A percentile compares a stretch with the other conserved stretches of the same genome.
Evolutionary conservation across 2,113 vertebrate genomes (phyloP).

Genomic region (Pygathrix nemaeus): DNA sequence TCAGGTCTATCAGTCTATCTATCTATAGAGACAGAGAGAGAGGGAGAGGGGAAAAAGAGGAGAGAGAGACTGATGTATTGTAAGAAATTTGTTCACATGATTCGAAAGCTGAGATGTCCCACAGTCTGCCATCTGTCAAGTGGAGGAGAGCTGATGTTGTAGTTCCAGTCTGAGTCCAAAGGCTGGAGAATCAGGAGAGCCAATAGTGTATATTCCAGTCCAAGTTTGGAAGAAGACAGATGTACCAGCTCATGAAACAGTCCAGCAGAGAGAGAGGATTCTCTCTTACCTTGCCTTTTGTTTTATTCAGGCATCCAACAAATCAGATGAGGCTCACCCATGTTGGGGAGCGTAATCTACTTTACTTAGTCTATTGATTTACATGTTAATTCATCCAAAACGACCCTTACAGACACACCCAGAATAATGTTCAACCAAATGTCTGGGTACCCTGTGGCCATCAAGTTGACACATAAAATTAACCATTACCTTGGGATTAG

Average conservation of each 20-base stretch:
- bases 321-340: neutral
- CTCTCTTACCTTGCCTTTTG: neutral
- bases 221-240: neutral
- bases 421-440: neutral
- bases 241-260: neutral
- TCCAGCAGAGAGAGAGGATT: neutral
- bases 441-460: neutral
- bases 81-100: neutral
- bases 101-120: neutral
- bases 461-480: neutral
- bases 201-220: neutral
- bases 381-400: neutral
- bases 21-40: neutral
- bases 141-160: neutral
- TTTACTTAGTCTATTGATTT: neutral
- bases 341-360: neutral
- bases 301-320: too few species aligned
- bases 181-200: neutral
- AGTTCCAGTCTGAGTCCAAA: neutral
- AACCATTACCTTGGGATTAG: neutral
- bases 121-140: neutral
- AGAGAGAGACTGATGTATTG: neutral
- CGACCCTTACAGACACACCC: neutral
- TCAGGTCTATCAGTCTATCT: too few species aligned
- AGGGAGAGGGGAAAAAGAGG: neutral